These are phyloP conservation scores for Himalopsyche tibetana DNA, from an alignment of 2,888 invertebrate genomes.

Conservation along the genomic window DNA sequence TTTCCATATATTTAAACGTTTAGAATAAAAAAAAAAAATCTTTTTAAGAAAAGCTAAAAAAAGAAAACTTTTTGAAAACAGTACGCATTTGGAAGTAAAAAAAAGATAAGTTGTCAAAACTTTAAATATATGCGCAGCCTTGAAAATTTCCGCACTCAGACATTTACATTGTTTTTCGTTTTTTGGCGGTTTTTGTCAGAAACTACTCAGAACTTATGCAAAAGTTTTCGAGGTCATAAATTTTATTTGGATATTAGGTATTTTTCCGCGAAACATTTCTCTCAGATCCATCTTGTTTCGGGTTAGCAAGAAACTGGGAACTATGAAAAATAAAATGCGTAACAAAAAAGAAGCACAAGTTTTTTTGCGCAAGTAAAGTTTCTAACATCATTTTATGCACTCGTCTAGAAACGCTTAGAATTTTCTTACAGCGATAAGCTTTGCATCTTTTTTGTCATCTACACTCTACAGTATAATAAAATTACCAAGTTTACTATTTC, in stretches of 20 bases:
- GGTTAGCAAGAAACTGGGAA: not conserved
- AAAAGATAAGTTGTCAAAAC: slow-evolving; percentile 32
- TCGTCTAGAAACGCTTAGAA: not conserved
- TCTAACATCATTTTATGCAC: not conserved
- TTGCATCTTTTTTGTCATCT: too few species aligned
- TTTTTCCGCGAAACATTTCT: not conserved
- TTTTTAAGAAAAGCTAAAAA: too few species aligned
- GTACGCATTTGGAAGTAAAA: slow-evolving; percentile 1
- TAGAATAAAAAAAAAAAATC: not conserved
- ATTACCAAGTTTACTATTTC: too few species aligned
- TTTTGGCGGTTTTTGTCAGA: slow-evolving; percentile 24
- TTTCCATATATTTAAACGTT: not conserved
- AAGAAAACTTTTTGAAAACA: not conserved
- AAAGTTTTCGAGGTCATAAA: slow-evolving; percentile 22
- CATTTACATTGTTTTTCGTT: slow-evolving; percentile 34
- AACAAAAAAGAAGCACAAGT: not conserved
- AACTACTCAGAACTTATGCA: slow-evolving; percentile 11
- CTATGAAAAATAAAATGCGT: not conserved
- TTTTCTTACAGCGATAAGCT: not conserved
- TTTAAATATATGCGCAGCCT: slow-evolving; percentile 21
- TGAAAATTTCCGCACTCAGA: slow-evolving; percentile 16
- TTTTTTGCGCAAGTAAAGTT: not conserved
- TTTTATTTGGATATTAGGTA: slow-evolving; percentile 15
- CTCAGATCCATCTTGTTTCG: not conserved
- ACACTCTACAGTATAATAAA: too few species aligned